Evolutionary conservation across 2,888 invertebrate species (phyloP).

Genomic region (Calliphora vomitoria): DNA sequence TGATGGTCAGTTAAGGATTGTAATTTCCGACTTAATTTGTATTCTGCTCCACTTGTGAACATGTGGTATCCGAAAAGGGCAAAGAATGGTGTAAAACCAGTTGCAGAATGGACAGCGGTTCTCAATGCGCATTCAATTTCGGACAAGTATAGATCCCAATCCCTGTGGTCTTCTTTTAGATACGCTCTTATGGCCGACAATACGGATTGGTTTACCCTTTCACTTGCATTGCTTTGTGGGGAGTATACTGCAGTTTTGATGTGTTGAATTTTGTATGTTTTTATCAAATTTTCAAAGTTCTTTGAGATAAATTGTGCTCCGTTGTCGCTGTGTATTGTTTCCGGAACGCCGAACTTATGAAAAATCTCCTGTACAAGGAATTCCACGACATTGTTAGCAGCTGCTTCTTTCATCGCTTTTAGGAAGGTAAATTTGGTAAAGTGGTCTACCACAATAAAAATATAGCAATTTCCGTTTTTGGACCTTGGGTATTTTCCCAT

Average conservation of each 20-base stretch:
- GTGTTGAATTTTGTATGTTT: neutral
- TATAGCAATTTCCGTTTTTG: too few relatives aligned
- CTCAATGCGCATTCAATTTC: slow-evolving; percentile 33
- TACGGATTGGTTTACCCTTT: slow-evolving; percentile 10
- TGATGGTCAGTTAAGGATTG: neutral
- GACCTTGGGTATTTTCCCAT: too few relatives aligned
- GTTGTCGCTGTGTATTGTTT: slow-evolving; percentile 1
- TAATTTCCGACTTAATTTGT: neutral
- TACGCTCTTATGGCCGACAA: slow-evolving; percentile 26
- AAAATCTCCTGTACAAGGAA: neutral
- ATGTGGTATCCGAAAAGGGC: slow-evolving; percentile 20
- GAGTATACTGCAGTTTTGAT: slow-evolving; percentile 12
- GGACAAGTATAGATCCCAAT: slow-evolving; percentile 17
- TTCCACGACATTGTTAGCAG: neutral
- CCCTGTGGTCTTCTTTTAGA: slow-evolving; percentile 4
- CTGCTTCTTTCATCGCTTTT: slow-evolving; percentile 14
- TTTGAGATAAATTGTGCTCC: neutral
- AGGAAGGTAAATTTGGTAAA: too few relatives aligned
- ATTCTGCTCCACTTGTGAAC: slow-evolving; percentile 4
- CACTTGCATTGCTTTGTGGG: neutral
- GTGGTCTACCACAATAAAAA: too few relatives aligned
- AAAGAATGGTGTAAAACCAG: neutral
- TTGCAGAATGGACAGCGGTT: slow-evolving; percentile 12
- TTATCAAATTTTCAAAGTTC: neutral
- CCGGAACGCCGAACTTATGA: neutral